A percentile compares a stretch with the other conserved stretches of the same genome.
Conservation (phyloP, 2,888 invertebrate genomes). For the Lepidochrysops patricia region DNA sequence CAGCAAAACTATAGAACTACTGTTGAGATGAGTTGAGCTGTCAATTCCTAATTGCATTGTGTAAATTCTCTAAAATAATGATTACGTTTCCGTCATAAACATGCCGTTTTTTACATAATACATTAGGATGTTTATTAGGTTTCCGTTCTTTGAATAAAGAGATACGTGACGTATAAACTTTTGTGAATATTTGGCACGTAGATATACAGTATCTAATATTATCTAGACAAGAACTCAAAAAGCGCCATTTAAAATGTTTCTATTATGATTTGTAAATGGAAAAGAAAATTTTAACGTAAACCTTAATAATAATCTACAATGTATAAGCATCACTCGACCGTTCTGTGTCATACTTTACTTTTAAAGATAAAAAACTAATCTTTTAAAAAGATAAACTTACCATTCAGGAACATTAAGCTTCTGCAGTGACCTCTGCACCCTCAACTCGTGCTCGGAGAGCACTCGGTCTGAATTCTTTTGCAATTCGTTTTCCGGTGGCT, state of each 20-base stretch:
- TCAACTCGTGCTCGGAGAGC: slow-evolving; percentile 94
- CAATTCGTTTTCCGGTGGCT: slow-evolving; percentile 96
- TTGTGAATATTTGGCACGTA: neutral
- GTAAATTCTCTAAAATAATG: neutral
- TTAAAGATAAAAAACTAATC: neutral
- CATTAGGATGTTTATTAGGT: neutral
- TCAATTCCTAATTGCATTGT: too few species aligned
- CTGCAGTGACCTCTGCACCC: slow-evolving; percentile 94
- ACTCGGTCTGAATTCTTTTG: slow-evolving; percentile 89
- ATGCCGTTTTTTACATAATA: too few species aligned
- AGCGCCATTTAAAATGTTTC: too few species aligned
- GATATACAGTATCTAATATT: too few species aligned
- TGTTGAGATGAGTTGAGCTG: too few species aligned
- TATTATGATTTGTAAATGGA: too few species aligned
- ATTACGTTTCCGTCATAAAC: neutral
- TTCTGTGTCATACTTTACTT: too few species aligned
- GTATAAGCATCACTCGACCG: neutral
- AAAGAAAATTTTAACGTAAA: neutral
- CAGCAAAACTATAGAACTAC: too few species aligned
- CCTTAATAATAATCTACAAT: neutral
- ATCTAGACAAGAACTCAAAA: neutral
- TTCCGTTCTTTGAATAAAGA: neutral
- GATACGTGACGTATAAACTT: neutral
- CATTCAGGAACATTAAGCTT: slow-evolving; percentile 96
- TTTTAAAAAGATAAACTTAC: slow-evolving; percentile 60